These are phyloP conservation scores for Sphaerophoria taeniata DNA, from an alignment of 2,888 invertebrate genomes.

Conservation along the genomic window DNA sequence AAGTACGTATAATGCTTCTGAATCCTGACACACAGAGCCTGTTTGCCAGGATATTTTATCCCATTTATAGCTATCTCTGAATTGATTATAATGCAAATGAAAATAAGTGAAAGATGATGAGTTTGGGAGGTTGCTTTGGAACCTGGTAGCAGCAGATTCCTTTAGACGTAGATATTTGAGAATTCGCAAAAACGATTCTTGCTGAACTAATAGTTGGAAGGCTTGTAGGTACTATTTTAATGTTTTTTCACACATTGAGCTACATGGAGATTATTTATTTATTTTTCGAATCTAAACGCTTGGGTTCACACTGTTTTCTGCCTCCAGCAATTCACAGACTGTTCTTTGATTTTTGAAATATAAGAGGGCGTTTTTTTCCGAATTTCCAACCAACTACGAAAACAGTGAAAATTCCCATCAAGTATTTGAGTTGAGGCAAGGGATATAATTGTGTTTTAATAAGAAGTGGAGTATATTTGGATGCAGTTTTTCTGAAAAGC, in stretches of 20 bases:
- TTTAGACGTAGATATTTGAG: slow-evolving; percentile 13
- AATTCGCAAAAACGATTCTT: not conserved
- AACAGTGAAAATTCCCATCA: slow-evolving; percentile 21
- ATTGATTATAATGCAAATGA: slow-evolving; percentile 73
- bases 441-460: not conserved
- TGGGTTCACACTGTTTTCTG: slow-evolving; percentile 37
- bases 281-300: slow-evolving; percentile 66
- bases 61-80: slow-evolving; percentile 37
- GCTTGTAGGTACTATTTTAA: slow-evolving; percentile 41
- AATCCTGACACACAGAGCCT: slow-evolving; percentile 43
- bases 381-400: slow-evolving; percentile 20
- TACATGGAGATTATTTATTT: slow-evolving; percentile 64
- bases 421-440: not conserved
- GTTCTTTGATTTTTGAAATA: not conserved
- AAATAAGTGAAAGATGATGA: slow-evolving; percentile 48
- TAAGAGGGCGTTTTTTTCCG: not conserved
- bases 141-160: slow-evolving; percentile 42
- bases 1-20: slow-evolving; percentile 3
- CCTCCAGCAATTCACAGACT: not conserved
- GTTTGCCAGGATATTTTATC: slow-evolving; percentile 31
- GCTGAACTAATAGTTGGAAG: slow-evolving; percentile 1
- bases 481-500: too few species aligned
- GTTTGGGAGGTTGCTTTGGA: not conserved
- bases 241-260: slow-evolving; percentile 69
- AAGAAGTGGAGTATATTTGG: not conserved